phyloP scores from a whole-genome alignment of 2,888 invertebrate genomes.

The Choreutis nemorana region DNA sequence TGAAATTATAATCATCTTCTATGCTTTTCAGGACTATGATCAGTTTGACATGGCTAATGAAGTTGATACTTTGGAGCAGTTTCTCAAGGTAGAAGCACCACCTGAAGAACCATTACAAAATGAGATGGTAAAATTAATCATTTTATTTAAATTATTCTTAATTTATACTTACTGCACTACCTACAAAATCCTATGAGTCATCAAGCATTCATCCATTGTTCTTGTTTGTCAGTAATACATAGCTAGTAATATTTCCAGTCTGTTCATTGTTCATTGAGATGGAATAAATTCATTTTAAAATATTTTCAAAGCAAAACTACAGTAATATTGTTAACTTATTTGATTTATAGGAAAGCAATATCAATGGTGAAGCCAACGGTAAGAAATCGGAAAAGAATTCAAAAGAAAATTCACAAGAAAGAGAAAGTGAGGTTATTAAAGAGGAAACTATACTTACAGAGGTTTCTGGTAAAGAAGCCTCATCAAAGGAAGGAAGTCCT shows the following conservation, averaged over 20 bases:
- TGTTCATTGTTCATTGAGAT: too few relatives aligned
- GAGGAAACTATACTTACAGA: conserved; percentile 13
- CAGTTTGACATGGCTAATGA: conserved; percentile 92
- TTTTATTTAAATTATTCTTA: not conserved
- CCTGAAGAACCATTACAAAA: conserved; percentile 36
- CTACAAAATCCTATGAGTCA: not conserved
- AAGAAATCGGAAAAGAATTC: conserved; percentile 25
- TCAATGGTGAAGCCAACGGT: conserved; percentile 39
- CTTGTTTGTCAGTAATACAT: not conserved
- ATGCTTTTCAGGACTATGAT: conserved; percentile 96
- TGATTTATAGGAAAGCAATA: conserved; percentile 27
- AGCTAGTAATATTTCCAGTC: not conserved
- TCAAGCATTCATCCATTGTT: not conserved
- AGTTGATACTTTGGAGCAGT: conserved; percentile 87
- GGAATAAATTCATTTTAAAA: too few relatives aligned
- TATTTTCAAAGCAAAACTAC: too few relatives aligned
- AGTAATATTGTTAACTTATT: too few relatives aligned
- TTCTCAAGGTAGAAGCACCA: conserved; percentile 77
- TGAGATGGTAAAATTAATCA: conserved; percentile 15
- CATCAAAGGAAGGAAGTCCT: conserved; percentile 7
- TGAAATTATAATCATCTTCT: too few relatives aligned
- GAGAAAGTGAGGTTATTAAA: conserved; percentile 18
- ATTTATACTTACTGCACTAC: not conserved
- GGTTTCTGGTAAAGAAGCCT: conserved; percentile 8
- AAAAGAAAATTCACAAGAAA: conserved; percentile 36